Evolutionary conservation across 2,113 vertebrate genomes (phyloP).

Genomic region (Nipponia nippon): DNA sequence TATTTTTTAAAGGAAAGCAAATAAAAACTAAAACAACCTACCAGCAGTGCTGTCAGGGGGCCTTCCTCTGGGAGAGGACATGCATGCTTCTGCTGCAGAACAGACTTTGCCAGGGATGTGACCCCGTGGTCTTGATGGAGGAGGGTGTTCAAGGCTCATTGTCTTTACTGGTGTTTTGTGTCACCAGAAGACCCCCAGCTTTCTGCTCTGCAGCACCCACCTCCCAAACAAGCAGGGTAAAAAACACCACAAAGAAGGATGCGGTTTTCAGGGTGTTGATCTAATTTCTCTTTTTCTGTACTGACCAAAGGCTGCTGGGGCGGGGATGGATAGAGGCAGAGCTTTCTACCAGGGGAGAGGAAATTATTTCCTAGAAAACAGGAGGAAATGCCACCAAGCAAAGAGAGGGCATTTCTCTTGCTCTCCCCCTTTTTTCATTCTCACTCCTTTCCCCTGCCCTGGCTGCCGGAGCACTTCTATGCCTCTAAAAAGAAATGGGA

Average conservation of each 20-base stretch:
- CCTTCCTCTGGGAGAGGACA: background rate
- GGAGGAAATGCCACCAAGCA: background rate
- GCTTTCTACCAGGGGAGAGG: background rate
- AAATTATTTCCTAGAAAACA: background rate
- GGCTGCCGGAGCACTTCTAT: background rate
- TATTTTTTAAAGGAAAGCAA: background rate
- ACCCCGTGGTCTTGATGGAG: background rate
- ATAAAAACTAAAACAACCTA: background rate
- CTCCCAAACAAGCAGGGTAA: background rate
- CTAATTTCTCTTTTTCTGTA: background rate
- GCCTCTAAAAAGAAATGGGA: background rate
- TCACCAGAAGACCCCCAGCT: background rate
- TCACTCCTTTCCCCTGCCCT: background rate
- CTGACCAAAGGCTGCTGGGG: background rate
- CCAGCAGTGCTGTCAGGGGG: background rate
- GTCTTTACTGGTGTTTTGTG: background rate
- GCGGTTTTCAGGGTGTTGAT: background rate
- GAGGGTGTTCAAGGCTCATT: background rate
- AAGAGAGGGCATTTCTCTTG: background rate
- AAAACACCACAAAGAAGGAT: background rate
- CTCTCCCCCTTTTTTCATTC: background rate
- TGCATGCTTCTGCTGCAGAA: background rate
- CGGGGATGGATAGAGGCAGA: background rate
- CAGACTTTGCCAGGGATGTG: background rate
- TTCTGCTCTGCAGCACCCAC: background rate